phyloP scores from a whole-genome alignment of 2,888 invertebrate species.

The Zaprionus bogoriensis region DNA sequence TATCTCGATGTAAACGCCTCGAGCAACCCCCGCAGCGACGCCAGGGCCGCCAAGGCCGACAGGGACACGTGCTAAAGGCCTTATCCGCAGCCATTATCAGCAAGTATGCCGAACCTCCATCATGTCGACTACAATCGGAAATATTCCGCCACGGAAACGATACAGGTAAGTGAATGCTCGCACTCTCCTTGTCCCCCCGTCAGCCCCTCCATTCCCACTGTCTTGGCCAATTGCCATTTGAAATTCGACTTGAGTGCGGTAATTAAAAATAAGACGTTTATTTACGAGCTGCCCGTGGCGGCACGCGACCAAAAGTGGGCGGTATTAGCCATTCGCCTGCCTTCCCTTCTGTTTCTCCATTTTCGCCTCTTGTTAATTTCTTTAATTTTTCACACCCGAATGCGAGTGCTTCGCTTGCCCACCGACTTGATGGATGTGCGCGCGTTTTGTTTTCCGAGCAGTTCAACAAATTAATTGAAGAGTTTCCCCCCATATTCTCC shows the following conservation, averaged over 20 bases:
- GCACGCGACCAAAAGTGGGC: slow-evolving; percentile 66
- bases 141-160: slow-evolving; percentile 83
- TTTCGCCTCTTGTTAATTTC: slow-evolving; percentile 13
- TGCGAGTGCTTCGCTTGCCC: slow-evolving; percentile 8
- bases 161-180: slow-evolving; percentile 81
- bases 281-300: slow-evolving; percentile 55
- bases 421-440: slow-evolving; percentile 69
- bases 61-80: slow-evolving; percentile 69
- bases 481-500: slow-evolving; percentile 16
- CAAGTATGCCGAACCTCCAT: slow-evolving; percentile 81
- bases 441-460: slow-evolving; percentile 53
- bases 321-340: slow-evolving; percentile 3
- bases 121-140: slow-evolving; percentile 83
- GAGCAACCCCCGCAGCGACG: slow-evolving; percentile 21
- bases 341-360: not conserved
- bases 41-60: slow-evolving; percentile 24
- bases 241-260: slow-evolving; percentile 65
- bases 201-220: not conserved
- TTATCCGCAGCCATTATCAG: slow-evolving; percentile 63
- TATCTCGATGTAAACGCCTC: slow-evolving; percentile 52
- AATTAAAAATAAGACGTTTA: slow-evolving; percentile 76
- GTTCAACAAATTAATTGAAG: slow-evolving; percentile 71
- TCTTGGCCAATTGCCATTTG: slow-evolving; percentile 30
- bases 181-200: not conserved
- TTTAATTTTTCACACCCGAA: slow-evolving; percentile 46